Evolutionary conservation across 2,888 invertebrate species (phyloP), one percentile per base, ranked within the genome.

Genomic region (Xanthorhoe designata): DNA sequence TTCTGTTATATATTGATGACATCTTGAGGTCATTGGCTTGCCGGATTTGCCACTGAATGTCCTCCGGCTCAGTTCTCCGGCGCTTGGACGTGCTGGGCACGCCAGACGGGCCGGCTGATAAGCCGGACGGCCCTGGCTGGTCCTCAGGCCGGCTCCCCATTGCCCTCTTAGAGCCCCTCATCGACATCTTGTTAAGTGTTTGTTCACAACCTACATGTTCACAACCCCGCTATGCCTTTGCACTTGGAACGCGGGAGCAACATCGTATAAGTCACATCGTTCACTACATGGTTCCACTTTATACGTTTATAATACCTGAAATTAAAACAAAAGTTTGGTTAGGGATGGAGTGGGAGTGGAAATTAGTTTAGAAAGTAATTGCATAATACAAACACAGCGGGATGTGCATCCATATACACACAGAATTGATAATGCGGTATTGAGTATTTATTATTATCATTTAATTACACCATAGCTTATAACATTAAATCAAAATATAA

Each of bases 1-100:
- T 96, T 87, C 95, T 95, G 90, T 98, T 98, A 92, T 98, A 98
- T 88, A 98, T 98, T 89, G 97, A 96, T 80, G 96, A 96, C 94
- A 96, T 96, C 94, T 97, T 98, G 88, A 98, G 96, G 94, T 98
- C 98, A 87, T 96, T 96, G 83, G 96, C 95, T 80, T 97, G 96
- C 80, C 97, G 95, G 81, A 97, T 96, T 87, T 97, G 97, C 98
- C 97, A 98, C 73, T 91, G 90, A 65, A 89, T 87, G 75, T 93
- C 93, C 75, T 93, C 92, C 62, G 89, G 88, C 81, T 92, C 92
- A 70, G 87, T 80, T 80, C 89, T 84, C 75, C 93, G 92, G 77
- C 93, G 89, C 78, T 91, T 92, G 76, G 91, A 92, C 74, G 87
- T 78, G 79, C 91, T 86, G 70, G 89, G 60, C 42, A 38, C 67